A percentile compares a stretch with the other conserved stretches of the same genome.
Evolutionary conservation across 2,113 vertebrate species (phyloP).

Genomic region (Strigops habroptila): DNA sequence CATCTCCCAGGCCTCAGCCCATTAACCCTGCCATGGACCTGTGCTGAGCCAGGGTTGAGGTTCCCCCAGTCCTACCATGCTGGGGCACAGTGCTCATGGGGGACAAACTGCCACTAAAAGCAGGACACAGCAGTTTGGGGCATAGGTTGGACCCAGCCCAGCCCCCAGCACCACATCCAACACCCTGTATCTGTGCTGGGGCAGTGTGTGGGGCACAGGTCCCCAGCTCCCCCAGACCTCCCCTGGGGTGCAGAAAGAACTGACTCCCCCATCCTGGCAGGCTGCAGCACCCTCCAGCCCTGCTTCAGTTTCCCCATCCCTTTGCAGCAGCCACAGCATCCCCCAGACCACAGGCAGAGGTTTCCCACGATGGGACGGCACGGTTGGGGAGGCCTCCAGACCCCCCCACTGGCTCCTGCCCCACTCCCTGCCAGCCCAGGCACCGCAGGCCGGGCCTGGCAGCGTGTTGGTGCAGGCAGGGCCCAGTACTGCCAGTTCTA

Average conservation of each 20-base stretch:
- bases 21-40: not conserved
- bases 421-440: not conserved
- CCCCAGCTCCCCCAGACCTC: not conserved
- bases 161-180: not conserved
- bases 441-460: not conserved
- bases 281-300: not conserved
- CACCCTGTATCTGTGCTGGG: rapidly evolving
- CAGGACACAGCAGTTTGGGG: not conserved
- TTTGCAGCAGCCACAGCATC: not conserved
- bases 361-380: rapidly evolving
- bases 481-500: not conserved
- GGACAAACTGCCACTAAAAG: not conserved
- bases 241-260: not conserved
- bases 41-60: not conserved
- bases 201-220: rapidly evolving
- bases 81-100: rapidly evolving
- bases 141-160: not conserved
- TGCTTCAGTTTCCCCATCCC: constrained; percentile 31
- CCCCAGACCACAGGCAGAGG: rapidly evolving
- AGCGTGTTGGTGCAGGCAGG: not conserved
- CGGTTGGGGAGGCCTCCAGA: not conserved
- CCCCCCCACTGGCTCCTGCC: not conserved
- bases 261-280: not conserved
- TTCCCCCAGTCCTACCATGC: not conserved
- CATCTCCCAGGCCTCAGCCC: rapidly evolving